Evolutionary conservation across 2,888 invertebrate species (phyloP).

Genomic region (Stenotaenia linearis): DNA sequence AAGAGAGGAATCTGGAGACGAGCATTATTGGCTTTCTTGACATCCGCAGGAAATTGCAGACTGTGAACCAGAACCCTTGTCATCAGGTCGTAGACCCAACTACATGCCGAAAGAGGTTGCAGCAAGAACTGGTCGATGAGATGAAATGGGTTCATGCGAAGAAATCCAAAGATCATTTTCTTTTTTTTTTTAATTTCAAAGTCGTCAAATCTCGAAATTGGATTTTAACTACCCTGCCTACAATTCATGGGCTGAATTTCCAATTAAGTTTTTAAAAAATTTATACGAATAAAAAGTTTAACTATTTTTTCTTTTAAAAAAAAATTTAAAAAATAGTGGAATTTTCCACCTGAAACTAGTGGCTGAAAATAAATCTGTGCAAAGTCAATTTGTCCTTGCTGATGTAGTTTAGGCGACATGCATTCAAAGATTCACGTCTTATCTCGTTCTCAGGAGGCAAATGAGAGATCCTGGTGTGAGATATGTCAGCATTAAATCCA

Average conservation of each 20-base stretch:
- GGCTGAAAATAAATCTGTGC: not conserved
- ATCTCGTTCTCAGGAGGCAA: slow-evolving; percentile 26
- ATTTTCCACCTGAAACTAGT: not conserved
- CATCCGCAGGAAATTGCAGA: slow-evolving; percentile 26
- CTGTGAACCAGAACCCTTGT: slow-evolving; percentile 26
- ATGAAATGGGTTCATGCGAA: not conserved
- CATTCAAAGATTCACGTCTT: slow-evolving; percentile 26
- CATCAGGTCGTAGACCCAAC: slow-evolving; percentile 20
- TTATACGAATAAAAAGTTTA: too few species aligned
- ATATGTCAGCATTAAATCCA: slow-evolving; percentile 26
- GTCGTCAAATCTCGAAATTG: not conserved
- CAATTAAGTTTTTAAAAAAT: too few species aligned
- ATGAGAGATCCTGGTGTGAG: slow-evolving; percentile 12
- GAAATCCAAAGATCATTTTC: not conserved
- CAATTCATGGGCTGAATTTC: not conserved
- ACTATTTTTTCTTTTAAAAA: not conserved
- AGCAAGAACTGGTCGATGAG: slow-evolving; percentile 22
- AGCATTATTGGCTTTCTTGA: slow-evolving; percentile 26
- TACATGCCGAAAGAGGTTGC: slow-evolving; percentile 17
- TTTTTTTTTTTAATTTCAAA: not conserved
- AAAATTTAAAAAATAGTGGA: not conserved
- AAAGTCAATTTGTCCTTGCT: slow-evolving; percentile 13
- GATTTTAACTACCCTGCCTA: not conserved
- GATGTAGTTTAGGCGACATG: slow-evolving; percentile 2
- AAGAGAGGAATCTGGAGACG: slow-evolving; percentile 21